phyloP scores from a whole-genome alignment of 2,888 invertebrate species.

The Metacarcinus magister region DNA sequence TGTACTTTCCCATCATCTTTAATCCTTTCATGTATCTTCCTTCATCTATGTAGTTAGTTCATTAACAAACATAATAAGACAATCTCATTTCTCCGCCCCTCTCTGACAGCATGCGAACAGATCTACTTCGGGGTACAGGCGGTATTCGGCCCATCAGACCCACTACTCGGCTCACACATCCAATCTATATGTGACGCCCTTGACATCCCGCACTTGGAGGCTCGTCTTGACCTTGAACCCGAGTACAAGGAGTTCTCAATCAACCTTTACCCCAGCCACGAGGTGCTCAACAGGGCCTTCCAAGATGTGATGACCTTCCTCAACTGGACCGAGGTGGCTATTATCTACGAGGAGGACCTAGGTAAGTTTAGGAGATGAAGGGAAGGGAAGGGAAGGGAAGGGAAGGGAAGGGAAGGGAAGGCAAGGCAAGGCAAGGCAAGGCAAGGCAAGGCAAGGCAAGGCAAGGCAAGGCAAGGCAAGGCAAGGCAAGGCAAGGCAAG shows the following conservation, averaged over 20 bases:
- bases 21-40: too few relatives aligned
- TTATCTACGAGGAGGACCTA: conserved; percentile 95
- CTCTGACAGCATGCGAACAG: conserved; percentile 89
- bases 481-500: too few relatives aligned
- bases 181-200: conserved; percentile 95
- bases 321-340: conserved; percentile 96
- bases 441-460: too few relatives aligned
- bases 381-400: neutral
- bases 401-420: neutral
- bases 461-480: too few relatives aligned
- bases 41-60: too few relatives aligned
- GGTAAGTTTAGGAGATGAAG: too few relatives aligned
- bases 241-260: conserved; percentile 88
- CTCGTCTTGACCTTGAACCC: conserved; percentile 84
- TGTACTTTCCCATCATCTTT: too few relatives aligned
- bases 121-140: conserved; percentile 94
- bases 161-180: conserved; percentile 92
- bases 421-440: too few relatives aligned
- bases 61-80: too few relatives aligned
- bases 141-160: conserved; percentile 94
- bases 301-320: conserved; percentile 93
- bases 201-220: conserved; percentile 94
- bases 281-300: conserved; percentile 90
- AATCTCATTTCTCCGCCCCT: neutral
- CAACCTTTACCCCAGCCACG: conserved; percentile 91